Base-by-base conservation (phyloP, 2,888 invertebrate species). In the Aspidiotus rigidus region DNA sequence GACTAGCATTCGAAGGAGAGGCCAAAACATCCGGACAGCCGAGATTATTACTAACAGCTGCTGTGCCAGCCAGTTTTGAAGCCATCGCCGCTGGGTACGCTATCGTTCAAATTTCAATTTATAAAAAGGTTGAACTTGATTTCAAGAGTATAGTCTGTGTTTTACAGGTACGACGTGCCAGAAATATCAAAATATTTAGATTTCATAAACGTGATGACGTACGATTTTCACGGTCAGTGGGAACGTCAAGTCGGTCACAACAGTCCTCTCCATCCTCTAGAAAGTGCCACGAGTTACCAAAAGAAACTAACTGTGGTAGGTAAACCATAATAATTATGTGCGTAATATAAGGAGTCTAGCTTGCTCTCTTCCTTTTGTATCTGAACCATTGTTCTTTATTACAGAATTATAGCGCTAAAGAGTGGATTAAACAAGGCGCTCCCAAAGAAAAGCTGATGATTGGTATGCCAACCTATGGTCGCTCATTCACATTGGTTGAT, bases 181-280 rank as follows among this genome's bases (percentile, higher is more conserved):
- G 94, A 94, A 79, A 91, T 95, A 73, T 88, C 93, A 7, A 94
- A 94, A 80, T 94, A 92, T 77, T 81, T 94, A 76, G 94, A 95
- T 79, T 93, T 90, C 77, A 92, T 94, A 77, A 94, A 93, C 77
- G 89, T 94, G 10, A 93, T 94, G 93, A 93, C 93, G 0, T 95
- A 94, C 76, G 94, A 94, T 78, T 94, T 94, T 83, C 93, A 93
- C 76, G 94, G 94, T 0, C 92, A 93, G 77, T 94, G 93, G 93
- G 93, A 94, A 77, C 83, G 92, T 71, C 89, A 90, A 73, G 93
- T 94, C 2, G 93, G 93, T 7, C 94, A 94, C 78, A 94, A 94
- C 80, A 90, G 92, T 66, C 94, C 94, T 0, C 83, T 94, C 1
- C 92, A 87, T 79, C 89, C 94, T 0, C 80, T 94, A 39, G 93